Conservation (phyloP, 2,797 vertebrate species). For the Spinibarbus caldwelli region DNA sequence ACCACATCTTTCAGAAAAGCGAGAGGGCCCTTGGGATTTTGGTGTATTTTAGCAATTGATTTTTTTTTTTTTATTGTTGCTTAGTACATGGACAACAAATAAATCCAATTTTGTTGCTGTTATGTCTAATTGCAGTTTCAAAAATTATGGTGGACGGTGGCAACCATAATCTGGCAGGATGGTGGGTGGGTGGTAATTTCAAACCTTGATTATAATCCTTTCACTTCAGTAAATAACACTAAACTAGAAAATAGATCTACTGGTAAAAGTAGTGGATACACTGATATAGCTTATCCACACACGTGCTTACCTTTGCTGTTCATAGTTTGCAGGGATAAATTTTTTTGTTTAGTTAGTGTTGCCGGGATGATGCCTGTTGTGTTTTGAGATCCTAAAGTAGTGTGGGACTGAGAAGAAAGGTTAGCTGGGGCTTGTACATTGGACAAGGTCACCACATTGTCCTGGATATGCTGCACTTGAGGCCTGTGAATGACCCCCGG, state of each 20-base stretch:
- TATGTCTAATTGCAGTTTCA: neutral
- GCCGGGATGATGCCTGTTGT: neutral
- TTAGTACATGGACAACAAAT: neutral
- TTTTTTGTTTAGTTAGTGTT: conserved; percentile 46
- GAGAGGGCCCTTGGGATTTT: neutral
- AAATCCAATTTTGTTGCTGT: neutral
- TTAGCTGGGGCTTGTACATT: conserved; percentile 63
- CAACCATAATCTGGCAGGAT: neutral
- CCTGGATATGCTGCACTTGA: conserved; percentile 64
- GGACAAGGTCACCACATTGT: conserved; percentile 62
- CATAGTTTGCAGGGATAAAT: conserved; percentile 42
- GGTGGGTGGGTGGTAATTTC: neutral
- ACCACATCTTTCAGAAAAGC: neutral
- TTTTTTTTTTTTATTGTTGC: neutral
- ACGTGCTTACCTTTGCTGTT: conserved; percentile 48
- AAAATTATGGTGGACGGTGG: neutral
- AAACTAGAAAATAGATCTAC: neutral
- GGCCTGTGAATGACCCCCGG: conserved; percentile 62
- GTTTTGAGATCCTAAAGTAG: conserved; percentile 37
- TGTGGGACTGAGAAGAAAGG: conserved; percentile 40
- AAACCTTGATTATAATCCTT: neutral
- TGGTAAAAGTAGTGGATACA: neutral
- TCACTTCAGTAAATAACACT: neutral
- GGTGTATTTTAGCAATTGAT: neutral
- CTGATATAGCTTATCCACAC: neutral